Percentiles rank a stretch among this genome's conserved stretches.
phyloP scores from a whole-genome alignment of 2,797 vertebrate genomes.

The Oophaga sylvatica region DNA sequence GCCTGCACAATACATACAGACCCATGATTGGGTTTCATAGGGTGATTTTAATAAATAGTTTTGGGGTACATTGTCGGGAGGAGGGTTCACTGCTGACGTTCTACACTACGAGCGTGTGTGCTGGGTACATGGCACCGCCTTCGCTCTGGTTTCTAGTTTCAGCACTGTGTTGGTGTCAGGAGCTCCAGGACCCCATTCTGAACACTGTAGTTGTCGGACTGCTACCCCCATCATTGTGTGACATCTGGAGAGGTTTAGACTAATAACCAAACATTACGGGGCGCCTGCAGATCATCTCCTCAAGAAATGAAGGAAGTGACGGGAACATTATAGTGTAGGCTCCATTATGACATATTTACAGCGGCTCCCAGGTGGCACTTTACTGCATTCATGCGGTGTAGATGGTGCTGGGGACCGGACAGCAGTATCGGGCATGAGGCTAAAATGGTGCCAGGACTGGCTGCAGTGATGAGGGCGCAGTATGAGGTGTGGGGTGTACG shows the following conservation, averaged over 20 bases:
- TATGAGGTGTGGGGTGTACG: too few relatives aligned
- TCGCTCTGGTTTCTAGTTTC: background rate
- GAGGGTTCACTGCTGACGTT: conserved; percentile 28
- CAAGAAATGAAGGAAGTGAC: background rate
- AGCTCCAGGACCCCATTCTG: background rate
- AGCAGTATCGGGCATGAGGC: background rate
- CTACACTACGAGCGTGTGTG: conserved; percentile 33
- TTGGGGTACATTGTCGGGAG: conserved; percentile 54
- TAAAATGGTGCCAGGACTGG: background rate
- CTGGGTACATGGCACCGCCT: conserved; percentile 5
- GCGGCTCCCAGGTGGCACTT: background rate
- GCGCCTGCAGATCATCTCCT: background rate
- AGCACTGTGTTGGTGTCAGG: background rate
- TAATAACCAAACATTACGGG: too few relatives aligned
- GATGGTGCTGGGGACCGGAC: background rate
- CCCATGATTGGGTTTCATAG: conserved; percentile 27
- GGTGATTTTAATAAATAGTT: conserved; percentile 60
- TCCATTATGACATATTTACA: background rate
- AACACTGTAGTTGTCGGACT: background rate
- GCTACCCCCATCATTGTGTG: background rate
- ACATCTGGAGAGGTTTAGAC: background rate
- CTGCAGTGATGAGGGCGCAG: too few relatives aligned
- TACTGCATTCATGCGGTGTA: background rate
- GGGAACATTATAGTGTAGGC: background rate
- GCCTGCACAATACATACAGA: background rate